Evolutionary conservation across 2,113 vertebrate species (phyloP).

Genomic region (Terrapene triunguis): DNA sequence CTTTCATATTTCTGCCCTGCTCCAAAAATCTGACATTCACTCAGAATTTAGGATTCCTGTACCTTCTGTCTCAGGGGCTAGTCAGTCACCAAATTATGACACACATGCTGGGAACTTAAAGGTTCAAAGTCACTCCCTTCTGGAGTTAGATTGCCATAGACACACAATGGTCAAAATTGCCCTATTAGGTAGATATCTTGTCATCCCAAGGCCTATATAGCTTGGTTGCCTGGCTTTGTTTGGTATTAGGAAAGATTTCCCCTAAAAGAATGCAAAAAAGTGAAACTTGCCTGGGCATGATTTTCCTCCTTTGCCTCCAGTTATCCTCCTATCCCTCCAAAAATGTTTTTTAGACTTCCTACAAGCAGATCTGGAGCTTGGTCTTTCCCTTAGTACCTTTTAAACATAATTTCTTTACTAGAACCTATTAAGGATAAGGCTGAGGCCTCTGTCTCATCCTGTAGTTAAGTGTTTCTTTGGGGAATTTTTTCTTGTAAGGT

Average conservation of each 20-base stretch:
- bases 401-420: fast-evolving
- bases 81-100: not conserved
- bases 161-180: not conserved
- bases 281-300: not conserved
- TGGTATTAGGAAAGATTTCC: not conserved
- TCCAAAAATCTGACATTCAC: too few species aligned
- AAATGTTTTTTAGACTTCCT: not conserved
- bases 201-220: not conserved
- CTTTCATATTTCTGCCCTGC: too few species aligned
- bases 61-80: not conserved
- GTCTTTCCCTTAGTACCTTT: not conserved
- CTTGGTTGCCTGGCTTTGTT: not conserved
- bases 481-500: not conserved
- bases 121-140: not conserved
- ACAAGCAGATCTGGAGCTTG: not conserved
- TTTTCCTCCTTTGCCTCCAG: not conserved
- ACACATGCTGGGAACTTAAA: not conserved
- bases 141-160: not conserved
- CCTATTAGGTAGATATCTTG: not conserved
- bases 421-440: not conserved
- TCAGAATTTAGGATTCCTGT: not conserved
- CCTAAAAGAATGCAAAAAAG: not conserved
- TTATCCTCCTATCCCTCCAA: not conserved
- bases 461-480: not conserved
- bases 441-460: not conserved